These are phyloP conservation scores for Anarsia innoxiella DNA, from an alignment of 2,888 invertebrate genomes.

Conservation along the genomic window DNA sequence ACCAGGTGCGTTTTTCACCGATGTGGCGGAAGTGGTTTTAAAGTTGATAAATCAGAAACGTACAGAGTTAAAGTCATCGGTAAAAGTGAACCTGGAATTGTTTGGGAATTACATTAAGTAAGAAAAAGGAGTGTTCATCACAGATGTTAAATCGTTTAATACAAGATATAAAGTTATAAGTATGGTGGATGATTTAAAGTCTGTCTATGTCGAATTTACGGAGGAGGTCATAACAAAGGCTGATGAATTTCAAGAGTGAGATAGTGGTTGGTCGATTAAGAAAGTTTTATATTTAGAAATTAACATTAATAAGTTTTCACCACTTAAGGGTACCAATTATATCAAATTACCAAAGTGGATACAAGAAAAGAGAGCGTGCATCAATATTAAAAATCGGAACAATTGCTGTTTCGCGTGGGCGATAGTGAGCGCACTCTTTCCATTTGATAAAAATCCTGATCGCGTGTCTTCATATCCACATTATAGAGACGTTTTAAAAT, in stretches of 20 bases:
- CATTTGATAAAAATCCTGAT: not conserved
- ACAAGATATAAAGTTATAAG: not conserved
- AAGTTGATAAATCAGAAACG: no score
- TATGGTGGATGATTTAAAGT: not conserved
- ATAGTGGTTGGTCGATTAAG: not conserved
- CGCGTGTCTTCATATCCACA: not conserved
- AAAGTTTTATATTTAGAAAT: slow-evolving; percentile 1
- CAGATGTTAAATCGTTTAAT: not conserved
- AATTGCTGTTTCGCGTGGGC: not conserved
- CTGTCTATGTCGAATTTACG: not conserved
- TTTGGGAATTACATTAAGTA: not conserved
- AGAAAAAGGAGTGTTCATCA: not conserved
- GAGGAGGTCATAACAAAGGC: not conserved
- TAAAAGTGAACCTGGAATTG: slow-evolving; percentile 1
- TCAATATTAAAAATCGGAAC: not conserved
- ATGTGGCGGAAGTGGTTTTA: no score
- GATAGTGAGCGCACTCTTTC: not conserved
- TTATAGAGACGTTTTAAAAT: not conserved
- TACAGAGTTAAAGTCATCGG: no score
- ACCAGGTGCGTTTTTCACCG: no score
- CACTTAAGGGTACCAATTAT: not conserved
- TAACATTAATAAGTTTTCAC: not conserved
- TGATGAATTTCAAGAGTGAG: slow-evolving; percentile 3
- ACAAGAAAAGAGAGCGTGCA: not conserved
- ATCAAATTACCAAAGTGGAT: slow-evolving; percentile 2